Evolutionary conservation across 2,113 vertebrate species (phyloP).

Genomic region (Triplophysa tibetana): DNA sequence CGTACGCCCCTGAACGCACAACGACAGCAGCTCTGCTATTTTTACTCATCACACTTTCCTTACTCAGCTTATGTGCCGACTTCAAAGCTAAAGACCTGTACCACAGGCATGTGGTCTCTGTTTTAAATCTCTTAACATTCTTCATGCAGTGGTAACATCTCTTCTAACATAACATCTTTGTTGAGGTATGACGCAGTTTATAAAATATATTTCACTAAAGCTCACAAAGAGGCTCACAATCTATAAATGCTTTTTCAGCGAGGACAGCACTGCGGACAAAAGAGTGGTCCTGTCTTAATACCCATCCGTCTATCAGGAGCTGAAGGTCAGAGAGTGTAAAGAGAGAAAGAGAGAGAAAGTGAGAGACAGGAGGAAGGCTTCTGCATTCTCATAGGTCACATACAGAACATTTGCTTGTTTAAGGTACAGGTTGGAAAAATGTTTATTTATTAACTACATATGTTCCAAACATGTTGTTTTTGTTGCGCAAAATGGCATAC

Average conservation of each 20-base stretch:
- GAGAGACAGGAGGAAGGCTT: constrained; percentile 1
- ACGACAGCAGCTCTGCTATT: constrained; percentile 39
- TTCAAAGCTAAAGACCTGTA: constrained; percentile 44
- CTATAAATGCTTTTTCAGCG: not conserved
- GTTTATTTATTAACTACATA: too few species aligned
- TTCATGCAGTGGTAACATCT: constrained; percentile 8
- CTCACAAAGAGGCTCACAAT: not conserved
- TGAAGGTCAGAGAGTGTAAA: not conserved
- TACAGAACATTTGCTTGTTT: not conserved
- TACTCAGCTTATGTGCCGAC: constrained; percentile 48
- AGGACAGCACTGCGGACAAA: constrained; percentile 8
- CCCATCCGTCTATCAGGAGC: constrained; percentile 33
- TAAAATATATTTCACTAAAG: not conserved
- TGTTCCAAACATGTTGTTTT: too few species aligned
- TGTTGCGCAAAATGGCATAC: too few species aligned
- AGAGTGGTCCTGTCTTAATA: not conserved
- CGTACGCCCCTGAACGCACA: constrained; percentile 21
- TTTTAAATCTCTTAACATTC: constrained; percentile 3
- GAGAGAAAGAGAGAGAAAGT: not conserved
- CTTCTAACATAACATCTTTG: not conserved
- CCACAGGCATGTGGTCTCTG: constrained; percentile 13
- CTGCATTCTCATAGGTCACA: not conserved
- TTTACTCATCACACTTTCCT: constrained; percentile 43
- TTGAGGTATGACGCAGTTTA: not conserved
- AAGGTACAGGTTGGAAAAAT: not conserved